A percentile compares a stretch with the other conserved stretches of the same genome.
These are phyloP conservation scores for Latrodectus geometricus DNA, from an alignment of 1,140 invertebrate genomes.

Conservation along the genomic window DNA sequence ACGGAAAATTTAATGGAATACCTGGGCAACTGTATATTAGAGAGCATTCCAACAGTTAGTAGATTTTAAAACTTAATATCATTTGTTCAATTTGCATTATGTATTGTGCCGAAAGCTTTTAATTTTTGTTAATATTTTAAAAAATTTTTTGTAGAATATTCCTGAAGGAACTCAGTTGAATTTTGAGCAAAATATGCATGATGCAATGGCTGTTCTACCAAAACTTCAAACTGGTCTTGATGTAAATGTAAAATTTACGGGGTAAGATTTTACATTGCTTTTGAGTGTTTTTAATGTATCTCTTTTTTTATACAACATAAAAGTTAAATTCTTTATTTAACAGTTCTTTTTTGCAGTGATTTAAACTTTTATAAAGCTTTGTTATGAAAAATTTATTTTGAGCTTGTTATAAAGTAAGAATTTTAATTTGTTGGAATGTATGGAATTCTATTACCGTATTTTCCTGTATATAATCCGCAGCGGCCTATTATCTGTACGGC, in stretches of 20 bases:
- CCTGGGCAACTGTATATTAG: slow-evolving; percentile 72
- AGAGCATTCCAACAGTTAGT: slow-evolving; percentile 70
- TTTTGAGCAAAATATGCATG: slow-evolving; percentile 75
- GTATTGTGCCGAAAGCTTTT: neutral
- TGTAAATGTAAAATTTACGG: slow-evolving; percentile 76
- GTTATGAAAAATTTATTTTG: too few species aligned
- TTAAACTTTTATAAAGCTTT: too few species aligned
- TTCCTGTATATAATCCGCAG: too few species aligned
- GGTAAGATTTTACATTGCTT: slow-evolving; percentile 67
- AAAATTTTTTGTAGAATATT: slow-evolving; percentile 65
- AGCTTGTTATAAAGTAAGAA: too few species aligned
- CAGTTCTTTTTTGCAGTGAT: too few species aligned
- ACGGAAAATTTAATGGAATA: slow-evolving; percentile 73
- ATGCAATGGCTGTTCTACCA: slow-evolving; percentile 74
- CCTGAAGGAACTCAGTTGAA: slow-evolving; percentile 71
- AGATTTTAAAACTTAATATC: neutral
- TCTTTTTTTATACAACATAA: too few species aligned
- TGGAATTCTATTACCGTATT: too few species aligned
- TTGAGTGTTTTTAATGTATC: too few species aligned
- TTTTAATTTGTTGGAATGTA: too few species aligned
- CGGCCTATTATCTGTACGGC: too few species aligned
- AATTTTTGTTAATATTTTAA: slow-evolving; percentile 16
- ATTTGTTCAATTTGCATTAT: slow-evolving; percentile 2
- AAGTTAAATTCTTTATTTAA: too few species aligned
- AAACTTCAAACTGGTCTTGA: slow-evolving; percentile 75